Base-by-base conservation (phyloP, 2,888 invertebrate species). In the Germaria angustata region DNA sequence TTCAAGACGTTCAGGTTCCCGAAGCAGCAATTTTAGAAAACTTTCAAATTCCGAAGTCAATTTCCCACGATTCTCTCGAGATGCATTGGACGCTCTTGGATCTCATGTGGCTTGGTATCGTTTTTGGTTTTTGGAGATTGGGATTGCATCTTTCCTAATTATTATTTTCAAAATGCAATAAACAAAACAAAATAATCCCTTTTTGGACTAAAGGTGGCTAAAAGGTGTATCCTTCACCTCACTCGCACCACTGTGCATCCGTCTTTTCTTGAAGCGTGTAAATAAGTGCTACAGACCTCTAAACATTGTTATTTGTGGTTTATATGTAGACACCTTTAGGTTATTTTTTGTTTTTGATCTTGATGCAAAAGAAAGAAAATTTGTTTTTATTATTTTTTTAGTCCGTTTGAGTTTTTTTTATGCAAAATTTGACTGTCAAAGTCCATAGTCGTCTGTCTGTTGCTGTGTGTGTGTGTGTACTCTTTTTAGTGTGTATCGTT, bases 311-410 rank as follows among this genome's bases (percentile, higher is more conserved):
- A 49, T 72, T 80, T 65, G 13, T 36, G 46, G 22, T 41, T 59
- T 57, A 51, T 75, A 78, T 61, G 41, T 46, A 79, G 79, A 82
- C 82, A 82, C 79, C 82, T 82, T 82, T 75, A 71, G 82, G 79
- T 66, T 79, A 82, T 79, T 44, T 53, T 15, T n/a, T n/a, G n/a
- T 15, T 79, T 71, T 53, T 66, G 75, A 82, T 82, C 82, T 73
- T 82, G 79, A 82, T 82, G 73, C 24, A 82, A 82, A 73, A 28
- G 71, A 57, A 72, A 71, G 59, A 69, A 78, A 78, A 65, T 66
- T 81, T 39, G 61, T 72, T 72, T 75, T 79, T 46, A 28, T 66
- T 61, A 61, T 32, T 55, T 17, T 15, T 8, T 20, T 32, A 28
- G 28, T 3, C 4, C 3, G 28, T 17, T 46, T 71, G n/a, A n/a